A percentile compares a stretch with the other conserved stretches of the same genome.
phyloP scores from a whole-genome alignment of 2,797 vertebrate species.

The Notolepis coatsorum region DNA sequence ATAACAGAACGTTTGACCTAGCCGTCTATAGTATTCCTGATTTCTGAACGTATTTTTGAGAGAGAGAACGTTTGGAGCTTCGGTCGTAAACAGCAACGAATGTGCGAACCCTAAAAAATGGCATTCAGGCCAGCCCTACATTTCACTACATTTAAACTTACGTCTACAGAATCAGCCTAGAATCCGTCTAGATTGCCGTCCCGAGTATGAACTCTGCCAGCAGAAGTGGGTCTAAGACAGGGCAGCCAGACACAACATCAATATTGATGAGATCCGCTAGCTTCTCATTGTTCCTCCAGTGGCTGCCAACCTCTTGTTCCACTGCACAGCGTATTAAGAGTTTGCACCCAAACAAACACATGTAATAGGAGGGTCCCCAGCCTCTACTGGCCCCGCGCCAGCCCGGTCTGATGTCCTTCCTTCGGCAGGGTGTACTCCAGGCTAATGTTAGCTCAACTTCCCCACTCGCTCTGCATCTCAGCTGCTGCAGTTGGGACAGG shows the following conservation, averaged over 20 bases:
- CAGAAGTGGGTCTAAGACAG: conserved; percentile 51
- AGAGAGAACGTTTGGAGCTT: too few relatives aligned
- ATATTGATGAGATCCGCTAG: conserved; percentile 63
- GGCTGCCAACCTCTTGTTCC: conserved; percentile 58
- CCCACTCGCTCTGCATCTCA: conserved; percentile 57
- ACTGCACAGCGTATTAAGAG: conserved; percentile 53
- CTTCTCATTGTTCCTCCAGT: conserved; percentile 39
- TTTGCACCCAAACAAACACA: conserved; percentile 80
- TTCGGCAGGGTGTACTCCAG: conserved; percentile 43
- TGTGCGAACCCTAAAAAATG: too few relatives aligned
- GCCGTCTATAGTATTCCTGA: too few relatives aligned
- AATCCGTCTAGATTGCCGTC: conserved; percentile 43
- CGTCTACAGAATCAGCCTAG: too few relatives aligned
- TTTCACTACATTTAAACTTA: too few relatives aligned
- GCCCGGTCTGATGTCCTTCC: conserved; percentile 62
- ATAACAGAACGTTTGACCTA: too few relatives aligned
- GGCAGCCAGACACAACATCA: conserved; percentile 42
- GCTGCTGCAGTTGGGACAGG: conserved; percentile 71
- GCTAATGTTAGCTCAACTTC: conserved; percentile 79
- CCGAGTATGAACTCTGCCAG: conserved; percentile 29
- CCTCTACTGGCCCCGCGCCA: conserved; percentile 66
- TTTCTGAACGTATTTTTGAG: too few relatives aligned
- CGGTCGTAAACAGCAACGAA: too few relatives aligned
- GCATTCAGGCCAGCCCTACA: too few relatives aligned
- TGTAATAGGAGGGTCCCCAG: conserved; percentile 64